phyloP scores from a whole-genome alignment of 2,888 invertebrate species.

The Dorcus parallelipipedus region DNA sequence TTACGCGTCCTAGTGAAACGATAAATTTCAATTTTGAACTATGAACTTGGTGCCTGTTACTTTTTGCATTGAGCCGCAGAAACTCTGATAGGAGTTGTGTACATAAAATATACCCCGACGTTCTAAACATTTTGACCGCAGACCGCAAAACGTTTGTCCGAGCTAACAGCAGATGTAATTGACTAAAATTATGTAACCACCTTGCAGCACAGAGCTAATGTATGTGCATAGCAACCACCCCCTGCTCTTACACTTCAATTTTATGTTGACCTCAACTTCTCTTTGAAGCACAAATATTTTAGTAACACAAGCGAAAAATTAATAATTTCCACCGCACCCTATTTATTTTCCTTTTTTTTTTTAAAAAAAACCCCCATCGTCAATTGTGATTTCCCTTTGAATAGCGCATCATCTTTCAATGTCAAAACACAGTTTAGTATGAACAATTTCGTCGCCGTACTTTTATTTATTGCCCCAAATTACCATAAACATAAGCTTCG shows the following conservation, averaged over 20 bases:
- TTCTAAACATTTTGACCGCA: slow-evolving; percentile 18
- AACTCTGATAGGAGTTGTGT: slow-evolving; percentile 12
- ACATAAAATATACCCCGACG: slow-evolving; percentile 12
- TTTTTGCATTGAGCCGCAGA: slow-evolving; percentile 3
- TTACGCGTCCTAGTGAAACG: too few species aligned
- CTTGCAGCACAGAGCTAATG: slow-evolving; percentile 17
- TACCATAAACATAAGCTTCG: slow-evolving; percentile 13
- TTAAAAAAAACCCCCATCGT: too few species aligned
- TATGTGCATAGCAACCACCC: slow-evolving; percentile 5
- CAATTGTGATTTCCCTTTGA: too few species aligned
- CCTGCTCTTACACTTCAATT: neutral
- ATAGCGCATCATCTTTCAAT: too few species aligned
- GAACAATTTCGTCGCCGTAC: neutral
- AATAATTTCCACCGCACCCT: too few species aligned
- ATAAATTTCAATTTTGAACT: too few species aligned
- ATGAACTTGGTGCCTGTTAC: neutral
- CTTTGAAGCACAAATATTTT: too few species aligned
- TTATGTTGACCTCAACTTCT: too few species aligned
- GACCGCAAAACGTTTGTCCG: slow-evolving; percentile 21
- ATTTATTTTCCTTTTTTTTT: too few species aligned
- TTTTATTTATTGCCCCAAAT: neutral
- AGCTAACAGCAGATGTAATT: slow-evolving; percentile 29
- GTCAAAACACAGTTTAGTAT: neutral
- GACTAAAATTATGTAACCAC: slow-evolving; percentile 34
- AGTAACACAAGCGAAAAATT: too few species aligned